Evolutionary conservation across 2,113 vertebrate genomes (phyloP), one percentile per base, ranked within the genome.

Genomic region (Clarias gariepinus): DNA sequence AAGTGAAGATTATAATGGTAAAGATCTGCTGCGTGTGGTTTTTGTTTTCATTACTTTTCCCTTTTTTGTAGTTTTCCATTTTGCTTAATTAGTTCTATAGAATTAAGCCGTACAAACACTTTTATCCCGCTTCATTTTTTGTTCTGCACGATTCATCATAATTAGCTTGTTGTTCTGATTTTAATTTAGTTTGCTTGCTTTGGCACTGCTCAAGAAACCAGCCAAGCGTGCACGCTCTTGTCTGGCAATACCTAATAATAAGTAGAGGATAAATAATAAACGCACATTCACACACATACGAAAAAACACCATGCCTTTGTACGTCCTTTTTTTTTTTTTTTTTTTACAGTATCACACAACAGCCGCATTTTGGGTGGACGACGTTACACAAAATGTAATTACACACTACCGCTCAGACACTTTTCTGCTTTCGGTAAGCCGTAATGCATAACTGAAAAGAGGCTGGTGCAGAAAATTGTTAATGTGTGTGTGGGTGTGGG

Each of bases 11-110:
- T 88, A 19, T 78, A 78, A 78, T 19, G 19, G 4, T 18, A 78
- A 78, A 57, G 1, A 79, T 16, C 55, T 21, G 55, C 47, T 9
- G 11, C 12, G 13, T 6, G 15, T 25, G 71, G 16, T 16, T 82
- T 55, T 80, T 77, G 90, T 68, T 57, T 21, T 61, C n/a, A n/a
- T 21, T 58, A 52, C 0, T 47, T 47, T 11, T 71, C 58, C 88
- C 88, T 90, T 91, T 86, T 85, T 91, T 28, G 2, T 30, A 1
- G 16, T 55, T 78, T 55, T 89, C 92, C 89, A 9, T 28, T 21
- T 64, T 90, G 90, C 89, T 91, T 94, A 92, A 95, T 95, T 93
- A 93, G 91, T 88, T 92, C 91, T 91, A 86, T 85, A 91, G 89
- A 90, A 19, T 19, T 33, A 28, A 79, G 21, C 15, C 53, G 11